Evolutionary conservation across 2,113 vertebrate genomes (phyloP), one percentile per base, ranked within the genome.

Genomic region (Sturnus vulgaris): DNA sequence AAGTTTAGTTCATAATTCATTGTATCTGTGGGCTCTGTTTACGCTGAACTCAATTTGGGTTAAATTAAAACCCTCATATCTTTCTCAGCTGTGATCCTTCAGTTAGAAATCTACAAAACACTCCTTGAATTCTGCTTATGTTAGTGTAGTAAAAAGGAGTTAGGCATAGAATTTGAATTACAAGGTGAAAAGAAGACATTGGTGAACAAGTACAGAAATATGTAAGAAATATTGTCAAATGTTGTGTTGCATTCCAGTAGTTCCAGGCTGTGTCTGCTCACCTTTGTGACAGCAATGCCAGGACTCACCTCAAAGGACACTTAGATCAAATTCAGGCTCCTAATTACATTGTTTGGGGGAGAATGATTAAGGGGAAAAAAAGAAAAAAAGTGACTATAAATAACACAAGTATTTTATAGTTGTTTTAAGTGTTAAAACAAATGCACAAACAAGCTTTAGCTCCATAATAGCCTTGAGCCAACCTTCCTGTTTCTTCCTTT

Each of bases 401-500:
- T 57, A 53, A 40, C 82, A n/a, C 18, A 70, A 59, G 7, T 56
- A 52, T 85, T 95, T 90, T 71, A 10, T 57, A 56, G 25, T 33
- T 91, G 11, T 50, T 92, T 82, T 55, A 80, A 76, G 30, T 70
- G 72, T 77, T 63, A 65, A 82, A 93, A 90, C 66, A 88, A 90
- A 84, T 65, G 37, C 23, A 86, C 28, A 49, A 18, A 82, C 33
- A 64, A 81, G 39, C 30, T 90, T 66, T 78, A 78, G 69, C 40
- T 93, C 60, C 10, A 2, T 64, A 42, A 46, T 9, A 95, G 60
- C 42, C 53, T 88, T 60, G 76, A 78, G 65, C 82, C 69, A 96
- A 49, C 64, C 64, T 81, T 92, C 60, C 60, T 86, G 53, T 92
- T 95, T 91, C 82, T 94, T 83, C 31, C n/a, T 79, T 59, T 78